Conservation (phyloP, 1,140 invertebrate genomes). For the Lasioglossum albipes region DNA sequence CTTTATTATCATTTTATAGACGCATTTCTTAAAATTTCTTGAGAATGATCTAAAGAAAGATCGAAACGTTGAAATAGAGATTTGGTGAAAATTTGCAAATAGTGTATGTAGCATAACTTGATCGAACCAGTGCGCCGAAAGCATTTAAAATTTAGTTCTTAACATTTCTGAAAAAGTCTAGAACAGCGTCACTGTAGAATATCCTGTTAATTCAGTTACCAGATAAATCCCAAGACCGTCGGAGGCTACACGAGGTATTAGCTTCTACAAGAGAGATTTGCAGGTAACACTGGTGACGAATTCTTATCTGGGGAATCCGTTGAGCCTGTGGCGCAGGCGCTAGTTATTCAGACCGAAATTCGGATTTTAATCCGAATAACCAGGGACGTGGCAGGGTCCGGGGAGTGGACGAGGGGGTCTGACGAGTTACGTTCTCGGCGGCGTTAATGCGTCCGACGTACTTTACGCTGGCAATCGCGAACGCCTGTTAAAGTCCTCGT, state of each 20-base stretch:
- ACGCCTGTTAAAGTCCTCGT: neutral
- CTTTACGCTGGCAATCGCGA: slow-evolving; percentile 3
- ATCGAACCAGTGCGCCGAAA: too few relatives aligned
- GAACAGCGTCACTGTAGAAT: too few relatives aligned
- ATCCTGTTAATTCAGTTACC: too few relatives aligned
- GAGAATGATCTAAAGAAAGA: too few relatives aligned
- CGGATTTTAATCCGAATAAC: slow-evolving; percentile 49
- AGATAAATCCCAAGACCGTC: too few relatives aligned
- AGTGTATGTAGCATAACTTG: too few relatives aligned
- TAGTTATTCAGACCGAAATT: slow-evolving; percentile 31
- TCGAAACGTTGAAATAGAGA: too few relatives aligned
- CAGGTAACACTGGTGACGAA: slow-evolving; percentile 20
- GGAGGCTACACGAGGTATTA: slow-evolving; percentile 2
- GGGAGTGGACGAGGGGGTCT: neutral
- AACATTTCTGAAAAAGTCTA: too few relatives aligned
- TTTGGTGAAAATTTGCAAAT: too few relatives aligned
- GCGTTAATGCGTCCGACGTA: slow-evolving; percentile 38
- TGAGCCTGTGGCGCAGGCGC: neutral
- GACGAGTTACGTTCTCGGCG: slow-evolving; percentile 22
- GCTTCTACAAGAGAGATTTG: slow-evolving; percentile 38
- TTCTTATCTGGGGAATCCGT: slow-evolving; percentile 20
- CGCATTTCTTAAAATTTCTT: too few relatives aligned
- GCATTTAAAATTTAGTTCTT: too few relatives aligned
- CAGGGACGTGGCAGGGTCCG: neutral
- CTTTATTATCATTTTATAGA: too few relatives aligned